Base-by-base conservation (phyloP, 2,113 vertebrate species). In the Otus sunia region DNA sequence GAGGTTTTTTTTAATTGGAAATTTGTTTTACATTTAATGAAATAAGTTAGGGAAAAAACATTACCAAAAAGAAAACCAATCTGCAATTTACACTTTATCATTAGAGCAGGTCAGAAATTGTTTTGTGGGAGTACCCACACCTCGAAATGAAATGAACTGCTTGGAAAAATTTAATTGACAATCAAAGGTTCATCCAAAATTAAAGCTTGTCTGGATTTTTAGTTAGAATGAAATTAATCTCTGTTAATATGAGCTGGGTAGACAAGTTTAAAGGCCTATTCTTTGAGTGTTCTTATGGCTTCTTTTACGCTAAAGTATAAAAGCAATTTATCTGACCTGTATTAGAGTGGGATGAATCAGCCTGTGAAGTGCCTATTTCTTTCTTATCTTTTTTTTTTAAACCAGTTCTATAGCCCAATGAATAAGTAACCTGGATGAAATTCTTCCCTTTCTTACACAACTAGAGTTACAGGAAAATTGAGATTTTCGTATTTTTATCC, bases 281-380 rank as follows among this genome's bases (percentile, higher is more conserved):
- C 82, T 79, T 47, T 27, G 74, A 45, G 60, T 63, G 49, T n/a
- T 88, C 47, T 75, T 92, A 45, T 15, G 71, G 69, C n/a, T 86
- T 26, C 67, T 86, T 96, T 88, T 68, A 79, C 21, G 9, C 17
- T 5, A 20, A n/a, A 79, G 49, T 55, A 91, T 75, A 91, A 94
- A 94, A 88, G 75, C 47, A 55, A 79, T 94, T 94, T 96, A 64
- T 95, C 91, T 82, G 87, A 52, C 79, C 86, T 76, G 41, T 27
- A 25, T 39, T 62, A 26, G 34, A 85, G 67, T 22, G 71, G 82
- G 89, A 88, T 90, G 86, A 88, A 68, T 92, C 63, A 50, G 39
- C 66, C 86, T 63, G 52, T 47, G 37, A 92, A 88, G 47, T 60
- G 66, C 52, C 37, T 43, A 2, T 80, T 80, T 39, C 41, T 77